Evolutionary conservation across 2,888 invertebrate genomes (phyloP), one percentile per base, ranked within the genome.

Genomic region (Agrotis segetum): DNA sequence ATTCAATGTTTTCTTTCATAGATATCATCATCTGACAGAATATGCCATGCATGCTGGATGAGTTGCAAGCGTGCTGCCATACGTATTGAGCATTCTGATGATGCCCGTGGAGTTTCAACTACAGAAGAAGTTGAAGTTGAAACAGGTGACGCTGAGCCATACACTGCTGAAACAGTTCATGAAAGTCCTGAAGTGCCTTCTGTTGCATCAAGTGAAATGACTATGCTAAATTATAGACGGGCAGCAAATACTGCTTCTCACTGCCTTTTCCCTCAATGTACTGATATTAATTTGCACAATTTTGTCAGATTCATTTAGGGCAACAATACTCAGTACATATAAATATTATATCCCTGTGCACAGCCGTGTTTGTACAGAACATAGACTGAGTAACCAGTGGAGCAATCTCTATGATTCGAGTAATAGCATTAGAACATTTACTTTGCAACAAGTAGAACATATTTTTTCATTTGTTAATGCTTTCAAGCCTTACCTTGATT

Each of bases 271-370:
- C 24, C 24, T 24, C 24, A 24, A 24, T 24, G 24, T 24, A 24
- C 24, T 24, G 2, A 24, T 24, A 24, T 24, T 24, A 24, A 24
- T 24, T 24, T 24, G 24, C 24, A 24, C 24, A 24, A 24, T 24
- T 24, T 24, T 24, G 24, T 24, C 24, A 24, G 24, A 24, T 24
- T 24, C 24, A 24, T 24, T 24, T 24, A 24, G 24, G 24, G 24
- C 24, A 24, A 55, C 64, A 6, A 65, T 65, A 55, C n/a, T 65
- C 55, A 65, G 46, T 46, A 44, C 55, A 21, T 55, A 46, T 55
- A 67, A 67, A 50, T 67, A 67, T 67, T 60, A 60, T 50, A 67
- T 60, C 49, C 67, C 50, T 67, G 60, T 67, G 40, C 66, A 49
- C 14, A 59, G 47, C 11, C 66, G 60, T 59, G 66, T 66, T 0